Percentiles rank a stretch among this genome's conserved stretches.
These are phyloP conservation scores for Microchirus variegatus DNA, from an alignment of 2,797 vertebrate species.

Conservation along the genomic window DNA sequence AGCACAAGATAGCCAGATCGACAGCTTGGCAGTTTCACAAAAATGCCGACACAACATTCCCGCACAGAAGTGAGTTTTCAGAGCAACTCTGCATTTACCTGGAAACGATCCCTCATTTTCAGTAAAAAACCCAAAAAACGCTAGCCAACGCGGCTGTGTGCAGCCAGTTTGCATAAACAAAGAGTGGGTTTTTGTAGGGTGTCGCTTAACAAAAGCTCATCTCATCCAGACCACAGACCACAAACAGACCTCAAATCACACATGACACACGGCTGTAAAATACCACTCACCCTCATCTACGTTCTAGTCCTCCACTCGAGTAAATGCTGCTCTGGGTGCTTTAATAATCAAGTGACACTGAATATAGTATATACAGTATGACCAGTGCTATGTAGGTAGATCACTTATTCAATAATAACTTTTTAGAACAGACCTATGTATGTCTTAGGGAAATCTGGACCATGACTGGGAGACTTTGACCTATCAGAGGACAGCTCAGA, in stretches of 20 bases:
- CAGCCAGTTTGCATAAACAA: slow-evolving; percentile 10
- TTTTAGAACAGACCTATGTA: background rate
- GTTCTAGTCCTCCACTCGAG: background rate
- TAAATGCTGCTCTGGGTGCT: background rate
- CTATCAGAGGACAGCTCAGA: background rate
- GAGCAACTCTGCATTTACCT: slow-evolving; percentile 31
- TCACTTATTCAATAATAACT: background rate
- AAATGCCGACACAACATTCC: slow-evolving; percentile 40
- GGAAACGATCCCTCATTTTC: slow-evolving; percentile 25
- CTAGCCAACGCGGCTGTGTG: slow-evolving; percentile 3
- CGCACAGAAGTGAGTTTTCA: slow-evolving; percentile 13
- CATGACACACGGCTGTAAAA: slow-evolving; percentile 7
- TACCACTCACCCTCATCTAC: background rate
- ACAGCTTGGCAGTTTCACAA: slow-evolving; percentile 38
- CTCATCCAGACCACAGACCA: slow-evolving; percentile 22
- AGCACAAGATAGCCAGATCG: slow-evolving; percentile 21
- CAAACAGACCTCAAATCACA: slow-evolving; percentile 14
- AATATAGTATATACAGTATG: too few relatives aligned
- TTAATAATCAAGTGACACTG: too few relatives aligned
- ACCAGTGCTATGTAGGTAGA: too few relatives aligned
- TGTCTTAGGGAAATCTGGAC: too few relatives aligned
- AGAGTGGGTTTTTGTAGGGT: slow-evolving; percentile 9
- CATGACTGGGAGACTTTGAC: too few relatives aligned
- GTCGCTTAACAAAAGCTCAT: slow-evolving; percentile 29
- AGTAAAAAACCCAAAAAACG: slow-evolving; percentile 3